These are phyloP conservation scores for Campylomormyrus tamandua DNA, from an alignment of 2,113 vertebrate genomes.

Conservation along the genomic window DNA sequence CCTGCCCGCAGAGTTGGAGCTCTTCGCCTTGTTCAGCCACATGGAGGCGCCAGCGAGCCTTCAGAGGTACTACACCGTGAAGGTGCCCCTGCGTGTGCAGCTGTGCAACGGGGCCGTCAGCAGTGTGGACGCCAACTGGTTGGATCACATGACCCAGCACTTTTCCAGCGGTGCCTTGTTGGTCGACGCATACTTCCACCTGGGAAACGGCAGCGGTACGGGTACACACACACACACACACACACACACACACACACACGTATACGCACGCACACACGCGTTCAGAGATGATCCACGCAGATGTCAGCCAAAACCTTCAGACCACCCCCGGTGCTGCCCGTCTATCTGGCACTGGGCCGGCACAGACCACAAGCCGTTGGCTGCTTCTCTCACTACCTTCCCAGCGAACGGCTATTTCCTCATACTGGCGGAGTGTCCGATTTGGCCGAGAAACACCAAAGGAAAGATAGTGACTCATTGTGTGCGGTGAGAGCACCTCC, in stretches of 20 bases:
- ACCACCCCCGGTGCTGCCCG: background rate
- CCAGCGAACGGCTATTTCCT: background rate
- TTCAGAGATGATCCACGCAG: no score
- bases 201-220: conserved; percentile 67
- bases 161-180: conserved; percentile 82
- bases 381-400: background rate
- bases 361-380: background rate
- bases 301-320: background rate
- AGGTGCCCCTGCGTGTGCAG: conserved; percentile 78
- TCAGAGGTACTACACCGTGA: conserved; percentile 76
- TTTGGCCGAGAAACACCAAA: background rate
- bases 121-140: conserved; percentile 80
- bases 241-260: no score
- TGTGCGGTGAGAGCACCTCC: background rate
- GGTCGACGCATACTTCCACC: conserved; percentile 79
- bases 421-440: background rate
- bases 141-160: conserved; percentile 95
- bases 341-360: background rate
- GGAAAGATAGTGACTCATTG: background rate
- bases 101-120: conserved; percentile 72
- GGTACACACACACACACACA: background rate
- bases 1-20: conserved; percentile 65
- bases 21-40: conserved; percentile 86
- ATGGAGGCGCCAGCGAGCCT: conserved; percentile 59
- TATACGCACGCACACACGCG: background rate